A percentile compares a stretch with the other conserved stretches of the same genome.
These are phyloP conservation scores for Pipistrellus kuhlii DNA, from an alignment of 2,797 vertebrate species.

Conservation along the genomic window DNA sequence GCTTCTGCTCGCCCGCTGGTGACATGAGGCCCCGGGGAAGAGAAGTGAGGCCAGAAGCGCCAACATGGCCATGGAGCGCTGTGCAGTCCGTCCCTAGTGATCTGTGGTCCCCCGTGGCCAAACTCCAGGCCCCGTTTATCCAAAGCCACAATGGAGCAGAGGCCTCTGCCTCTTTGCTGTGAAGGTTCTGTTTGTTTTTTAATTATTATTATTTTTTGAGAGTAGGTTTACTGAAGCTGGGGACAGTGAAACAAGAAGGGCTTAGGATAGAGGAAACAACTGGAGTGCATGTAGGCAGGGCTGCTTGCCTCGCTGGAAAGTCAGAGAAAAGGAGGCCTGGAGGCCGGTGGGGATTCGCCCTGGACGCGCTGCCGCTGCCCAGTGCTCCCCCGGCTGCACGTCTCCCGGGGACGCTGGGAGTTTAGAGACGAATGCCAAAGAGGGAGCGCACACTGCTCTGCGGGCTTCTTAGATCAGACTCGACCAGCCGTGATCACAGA, in stretches of 20 bases:
- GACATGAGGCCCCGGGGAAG: neutral
- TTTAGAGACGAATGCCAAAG: neutral
- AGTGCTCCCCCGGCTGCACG: neutral
- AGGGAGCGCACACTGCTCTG: neutral
- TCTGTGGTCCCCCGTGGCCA: neutral
- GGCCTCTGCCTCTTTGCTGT: neutral
- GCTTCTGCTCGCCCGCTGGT: neutral
- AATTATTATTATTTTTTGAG: neutral
- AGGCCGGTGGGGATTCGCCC: neutral
- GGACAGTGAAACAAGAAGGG: neutral
- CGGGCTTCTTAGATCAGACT: neutral
- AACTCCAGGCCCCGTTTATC: neutral
- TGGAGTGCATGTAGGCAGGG: neutral
- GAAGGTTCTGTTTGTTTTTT: neutral
- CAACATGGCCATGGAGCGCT: neutral
- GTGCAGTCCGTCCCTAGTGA: too few relatives aligned
- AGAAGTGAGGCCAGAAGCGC: neutral
- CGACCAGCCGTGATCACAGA: neutral
- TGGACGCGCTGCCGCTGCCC: neutral
- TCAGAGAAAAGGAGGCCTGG: neutral
- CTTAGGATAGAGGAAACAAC: neutral
- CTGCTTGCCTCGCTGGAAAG: neutral
- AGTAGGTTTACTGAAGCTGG: neutral
- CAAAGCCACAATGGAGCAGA: neutral
- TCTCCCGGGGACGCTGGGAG: neutral